Evolutionary conservation across 2,113 vertebrate species (phyloP).

Genomic region (Cynocephalus volans): DNA sequence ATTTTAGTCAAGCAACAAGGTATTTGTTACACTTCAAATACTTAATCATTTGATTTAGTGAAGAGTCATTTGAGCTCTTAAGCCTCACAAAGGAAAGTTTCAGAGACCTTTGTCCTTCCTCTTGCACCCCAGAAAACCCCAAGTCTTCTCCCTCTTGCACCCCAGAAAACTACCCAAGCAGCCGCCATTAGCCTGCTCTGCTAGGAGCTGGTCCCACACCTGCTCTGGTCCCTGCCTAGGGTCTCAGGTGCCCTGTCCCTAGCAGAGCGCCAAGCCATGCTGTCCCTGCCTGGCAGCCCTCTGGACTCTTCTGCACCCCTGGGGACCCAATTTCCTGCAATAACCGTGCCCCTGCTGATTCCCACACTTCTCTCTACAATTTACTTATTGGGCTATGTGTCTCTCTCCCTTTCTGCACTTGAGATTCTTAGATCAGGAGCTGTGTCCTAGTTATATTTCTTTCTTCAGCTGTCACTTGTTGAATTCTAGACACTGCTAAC

Average conservation of each 20-base stretch:
- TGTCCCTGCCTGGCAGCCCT: background rate
- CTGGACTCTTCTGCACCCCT: background rate
- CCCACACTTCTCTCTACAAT: background rate
- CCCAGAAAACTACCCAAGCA: background rate
- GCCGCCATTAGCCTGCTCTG: background rate
- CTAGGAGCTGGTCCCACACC: background rate
- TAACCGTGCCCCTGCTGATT: background rate
- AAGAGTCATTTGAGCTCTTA: background rate
- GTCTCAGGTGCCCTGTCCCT: background rate
- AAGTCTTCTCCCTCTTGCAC: background rate
- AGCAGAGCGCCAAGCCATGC: fast-evolving
- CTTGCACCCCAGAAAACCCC: background rate
- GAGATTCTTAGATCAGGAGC: background rate
- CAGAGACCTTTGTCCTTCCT: background rate
- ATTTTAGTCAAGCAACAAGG: background rate
- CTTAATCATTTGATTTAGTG: background rate
- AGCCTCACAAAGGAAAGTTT: background rate
- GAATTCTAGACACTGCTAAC: background rate
- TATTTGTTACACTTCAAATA: background rate
- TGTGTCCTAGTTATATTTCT: background rate
- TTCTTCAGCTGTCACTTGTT: background rate
- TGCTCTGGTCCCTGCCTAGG: background rate
- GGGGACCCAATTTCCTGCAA: background rate
- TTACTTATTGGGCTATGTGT: background rate
- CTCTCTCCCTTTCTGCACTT: background rate